Evolutionary conservation across 2,797 vertebrate genomes (phyloP), one percentile per base, ranked within the genome.

Genomic region (Sternotherus odoratus): DNA sequence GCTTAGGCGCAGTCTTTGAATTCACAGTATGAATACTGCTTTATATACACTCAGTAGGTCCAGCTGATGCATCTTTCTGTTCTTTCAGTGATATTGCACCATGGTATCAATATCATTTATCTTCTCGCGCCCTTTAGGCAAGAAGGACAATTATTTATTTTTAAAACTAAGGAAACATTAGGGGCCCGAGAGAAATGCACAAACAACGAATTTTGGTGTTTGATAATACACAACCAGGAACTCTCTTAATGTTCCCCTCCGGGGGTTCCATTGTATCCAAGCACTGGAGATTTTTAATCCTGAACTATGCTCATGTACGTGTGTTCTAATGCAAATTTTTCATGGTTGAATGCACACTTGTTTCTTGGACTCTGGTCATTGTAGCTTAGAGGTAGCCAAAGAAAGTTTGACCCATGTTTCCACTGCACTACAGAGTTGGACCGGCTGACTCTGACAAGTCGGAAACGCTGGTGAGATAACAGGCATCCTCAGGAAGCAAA

Each of bases 401-500:
- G 90, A 92, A 87, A 79, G 57, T 82, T 90, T 97, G 96, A 96
- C 93, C 92, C 48, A 43, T 12, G 85, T 93, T 97, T 93, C 88
- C 92, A 94, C 88, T 8, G 87, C 79, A 89, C 48, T 28, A 82
- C 0, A 0, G 90, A 88, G 88, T 75, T 95, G 79, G 75, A 94
- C 82, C 5, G 88, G 82, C 93, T 93, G 94, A 91, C 2, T 15
- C 90, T 95, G 95, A 95, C 92, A 94, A 95, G 94, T 97, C 96
- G 97, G 97, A 98, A 98, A 96, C 33, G 3, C 96, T 92, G 91
- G 95, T 89, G 92, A 96, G 95, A 97, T 96, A 96, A 91, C 94
- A 95, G 94, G 95, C 93, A 97, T 98, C 96, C 97, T 96, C 94
- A 97, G 97, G 95, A 97, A 97, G 88, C 77, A 89, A 95, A 96